Base-by-base conservation (phyloP, 2,888 invertebrate genomes). In the Anagyrus pseudococci region DNA sequence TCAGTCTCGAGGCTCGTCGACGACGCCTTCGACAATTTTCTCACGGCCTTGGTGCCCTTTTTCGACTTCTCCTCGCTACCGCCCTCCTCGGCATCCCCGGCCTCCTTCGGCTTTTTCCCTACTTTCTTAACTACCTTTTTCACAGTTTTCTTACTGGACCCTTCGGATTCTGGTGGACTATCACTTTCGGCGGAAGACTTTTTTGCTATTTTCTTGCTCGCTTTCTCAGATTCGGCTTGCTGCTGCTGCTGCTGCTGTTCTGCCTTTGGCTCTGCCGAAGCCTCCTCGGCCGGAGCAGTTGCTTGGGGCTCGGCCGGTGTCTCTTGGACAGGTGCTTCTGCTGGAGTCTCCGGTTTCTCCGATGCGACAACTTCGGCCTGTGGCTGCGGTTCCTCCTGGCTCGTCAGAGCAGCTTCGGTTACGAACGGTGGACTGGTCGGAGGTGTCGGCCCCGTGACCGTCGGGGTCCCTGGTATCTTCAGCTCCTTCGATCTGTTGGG, bases 91-190 rank as follows among this genome's bases (percentile, higher is more conserved):
- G 15, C 29, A 15, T 49, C 49, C 22, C 68, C 69, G 0, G 68
- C 56, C 43, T 71, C 64, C 66, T 76, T 75, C 4, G 70, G 52
- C 59, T 78, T 77, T 56, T 76, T 80, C 1, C 69, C 56, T 8
- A 72, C 70, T 69, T 86, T 86, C 73, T 86, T 86, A 25, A 83
- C 81, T 54, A 82, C 81, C 70, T 85, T 86, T 69, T 85, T 86
- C 6, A 83, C 78, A 68, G 83, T 82, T 71, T 77, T 77, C 53
- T 77, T 77, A 3, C 70, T 70, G 1, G 68, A 62, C n/a, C 63
- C 62, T 23, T 76, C 77, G 7, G 61, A 62, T n/a, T 76, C 77
- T 7, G 67, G 67, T 40, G 67, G 64, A 37, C 77, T 43, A 58
- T 73, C 71, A 17, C 71, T 67, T 25, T 73, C 70, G 1, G 55